Percentiles rank a stretch among this genome's conserved stretches.
phyloP scores from a whole-genome alignment of 2,797 vertebrate genomes.

The Xiphophorus birchmanni region DNA sequence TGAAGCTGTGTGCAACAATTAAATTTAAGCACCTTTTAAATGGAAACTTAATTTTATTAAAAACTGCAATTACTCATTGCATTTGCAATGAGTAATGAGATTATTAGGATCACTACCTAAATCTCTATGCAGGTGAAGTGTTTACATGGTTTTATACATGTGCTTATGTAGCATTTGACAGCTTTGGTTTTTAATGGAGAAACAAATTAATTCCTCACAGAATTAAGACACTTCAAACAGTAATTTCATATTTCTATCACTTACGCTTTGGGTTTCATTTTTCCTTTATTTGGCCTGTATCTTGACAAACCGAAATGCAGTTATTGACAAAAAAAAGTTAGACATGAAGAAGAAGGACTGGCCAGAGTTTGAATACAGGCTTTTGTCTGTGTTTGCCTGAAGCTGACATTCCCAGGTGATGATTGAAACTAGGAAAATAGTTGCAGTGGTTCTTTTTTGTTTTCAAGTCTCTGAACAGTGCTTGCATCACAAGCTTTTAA shows the following conservation, averaged over 20 bases:
- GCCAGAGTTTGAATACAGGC: not conserved
- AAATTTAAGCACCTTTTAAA: not conserved
- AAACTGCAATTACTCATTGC: not conserved
- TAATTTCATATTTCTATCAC: not conserved
- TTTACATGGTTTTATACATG: not conserved
- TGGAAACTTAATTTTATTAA: not conserved
- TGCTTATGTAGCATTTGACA: not conserved
- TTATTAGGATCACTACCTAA: not conserved
- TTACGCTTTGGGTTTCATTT: not conserved
- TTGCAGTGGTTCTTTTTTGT: not conserved
- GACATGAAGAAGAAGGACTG: not conserved
- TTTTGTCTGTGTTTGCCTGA: not conserved
- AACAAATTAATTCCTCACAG: not conserved
- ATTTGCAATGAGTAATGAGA: not conserved
- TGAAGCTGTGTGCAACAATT: not conserved
- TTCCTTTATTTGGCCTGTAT: not conserved
- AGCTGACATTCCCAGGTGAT: not conserved
- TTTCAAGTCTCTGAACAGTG: not conserved
- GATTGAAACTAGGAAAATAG: slow-evolving; percentile 6
- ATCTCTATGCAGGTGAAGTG: not conserved
- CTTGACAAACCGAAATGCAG: not conserved
- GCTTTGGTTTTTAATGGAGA: not conserved
- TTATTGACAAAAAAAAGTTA: not conserved
- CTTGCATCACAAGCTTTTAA: not conserved
- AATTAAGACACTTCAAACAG: slow-evolving; percentile 2